phyloP scores from a whole-genome alignment of 2,113 vertebrate species.

The Gobiocypris rarus region DNA sequence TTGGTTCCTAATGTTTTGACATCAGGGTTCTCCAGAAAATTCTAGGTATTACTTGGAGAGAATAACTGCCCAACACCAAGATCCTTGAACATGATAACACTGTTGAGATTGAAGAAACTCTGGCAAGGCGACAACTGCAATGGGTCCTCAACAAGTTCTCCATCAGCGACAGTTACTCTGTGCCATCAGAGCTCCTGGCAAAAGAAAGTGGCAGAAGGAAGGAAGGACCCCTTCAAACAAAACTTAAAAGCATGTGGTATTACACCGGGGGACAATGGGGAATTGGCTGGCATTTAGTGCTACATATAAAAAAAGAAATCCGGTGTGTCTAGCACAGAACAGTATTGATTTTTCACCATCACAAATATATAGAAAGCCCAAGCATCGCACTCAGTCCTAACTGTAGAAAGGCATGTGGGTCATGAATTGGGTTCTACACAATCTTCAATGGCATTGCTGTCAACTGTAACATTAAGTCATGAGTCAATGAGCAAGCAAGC shows the following conservation, averaged over 20 bases:
- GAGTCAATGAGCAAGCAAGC: not conserved
- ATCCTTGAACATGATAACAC: not conserved
- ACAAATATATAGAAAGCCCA: not conserved
- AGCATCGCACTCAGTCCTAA: not conserved
- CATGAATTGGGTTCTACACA: not conserved
- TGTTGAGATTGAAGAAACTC: not conserved
- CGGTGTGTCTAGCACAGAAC: not conserved
- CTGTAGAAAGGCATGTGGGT: not conserved
- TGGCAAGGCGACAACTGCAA: not conserved
- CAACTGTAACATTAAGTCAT: not conserved
- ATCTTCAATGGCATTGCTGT: not conserved
- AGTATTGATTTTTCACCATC: too few species aligned
- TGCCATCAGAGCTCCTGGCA: not conserved
- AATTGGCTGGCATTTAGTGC: not conserved
- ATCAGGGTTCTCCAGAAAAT: not conserved
- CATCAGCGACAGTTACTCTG: not conserved
- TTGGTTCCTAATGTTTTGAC: too few species aligned
- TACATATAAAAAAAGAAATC: not conserved
- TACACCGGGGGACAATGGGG: not conserved
- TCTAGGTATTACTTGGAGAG: not conserved
- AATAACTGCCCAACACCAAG: not conserved
- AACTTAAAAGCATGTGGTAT: not conserved
- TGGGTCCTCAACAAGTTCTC: not conserved
- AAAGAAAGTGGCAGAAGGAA: too few species aligned
- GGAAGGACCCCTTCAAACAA: not conserved